Evolutionary conservation across 2,797 vertebrate species (phyloP), one percentile per base, ranked within the genome.

Genomic region (Fringilla coelebs): DNA sequence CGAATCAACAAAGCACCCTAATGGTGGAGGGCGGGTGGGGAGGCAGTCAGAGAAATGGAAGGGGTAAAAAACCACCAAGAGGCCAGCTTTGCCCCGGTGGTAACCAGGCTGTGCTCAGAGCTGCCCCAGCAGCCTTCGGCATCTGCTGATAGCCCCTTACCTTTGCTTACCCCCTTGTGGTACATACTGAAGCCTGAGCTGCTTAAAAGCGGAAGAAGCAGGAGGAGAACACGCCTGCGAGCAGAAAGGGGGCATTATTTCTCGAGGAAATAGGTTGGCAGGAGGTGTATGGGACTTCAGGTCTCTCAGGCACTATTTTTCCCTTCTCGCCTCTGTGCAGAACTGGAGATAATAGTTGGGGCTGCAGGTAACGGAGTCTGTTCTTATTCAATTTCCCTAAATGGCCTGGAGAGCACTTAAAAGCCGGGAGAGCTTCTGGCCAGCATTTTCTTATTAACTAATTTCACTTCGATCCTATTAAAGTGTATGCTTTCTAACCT

Each of bases 391-490:
- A 94, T 96, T 96, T 95, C 60, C 81, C 89, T 96, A 96, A 97
- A 96, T 96, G 96, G 97, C 95, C 95, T 77, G 91, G 84, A 97
- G 96, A 96, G 95, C 96, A 92, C 97, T 97, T 96, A 97, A 96
- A 97, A 97, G 96, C 96, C 94, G 75, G 20, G 89, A 94, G 93
- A 96, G 94, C 91, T 91, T 83, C 94, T 96, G 96, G 96, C 81
- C 89, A 96, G 95, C 93, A 77, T 96, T 97, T 96, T 94, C 96
- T 90, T 95, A 96, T 97, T 97, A 97, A 96, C 95, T 97, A 96
- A 97, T 96, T 97, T 97, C 96, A 94, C 95, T 97, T 97, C 96
- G 94, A 97, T 97, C 96, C 93, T 96, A 96, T 97, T 97, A 96
- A 96, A 96, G 92, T 74, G 89, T 82, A 90, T 75, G 94, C 92